Evolutionary conservation across 1,140 invertebrate genomes (phyloP).

Genomic region (Phthorimaea operculella): DNA sequence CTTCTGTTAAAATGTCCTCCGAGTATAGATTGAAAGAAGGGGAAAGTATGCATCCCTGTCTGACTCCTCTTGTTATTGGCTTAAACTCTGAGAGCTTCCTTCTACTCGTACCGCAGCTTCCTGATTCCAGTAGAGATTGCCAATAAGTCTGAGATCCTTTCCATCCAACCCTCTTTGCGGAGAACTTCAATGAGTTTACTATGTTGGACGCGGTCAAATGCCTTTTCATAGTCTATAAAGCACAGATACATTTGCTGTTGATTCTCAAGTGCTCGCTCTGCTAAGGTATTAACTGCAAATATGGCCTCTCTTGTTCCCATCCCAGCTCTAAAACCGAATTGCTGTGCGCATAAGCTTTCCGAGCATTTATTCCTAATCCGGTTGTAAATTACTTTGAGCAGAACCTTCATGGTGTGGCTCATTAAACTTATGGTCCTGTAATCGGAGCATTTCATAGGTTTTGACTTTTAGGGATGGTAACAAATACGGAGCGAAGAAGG

Average conservation of each 20-base stretch:
- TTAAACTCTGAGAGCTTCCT: neutral
- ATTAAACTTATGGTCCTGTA: slow-evolving; percentile 6
- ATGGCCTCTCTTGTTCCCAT: slow-evolving; percentile 10
- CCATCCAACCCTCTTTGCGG: slow-evolving; percentile 10
- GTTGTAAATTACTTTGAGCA: neutral
- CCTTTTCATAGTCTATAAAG: slow-evolving; percentile 4
- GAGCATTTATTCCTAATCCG: slow-evolving; percentile 3
- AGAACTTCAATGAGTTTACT: slow-evolving; percentile 7
- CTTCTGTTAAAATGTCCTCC: too few relatives aligned
- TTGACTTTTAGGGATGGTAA: slow-evolving; percentile 4
- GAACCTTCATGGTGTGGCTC: slow-evolving; percentile 3
- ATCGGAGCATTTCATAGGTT: slow-evolving; percentile 2
- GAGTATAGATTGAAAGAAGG: too few relatives aligned
- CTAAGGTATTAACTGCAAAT: slow-evolving; percentile 8
- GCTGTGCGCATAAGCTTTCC: slow-evolving; percentile 4
- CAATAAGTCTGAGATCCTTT: slow-evolving; percentile 18
- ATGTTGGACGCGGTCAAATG: slow-evolving; percentile 1
- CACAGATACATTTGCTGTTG: neutral
- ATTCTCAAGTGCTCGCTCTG: slow-evolving; percentile 1
- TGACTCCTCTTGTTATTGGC: neutral
- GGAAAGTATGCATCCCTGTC: slow-evolving; percentile 9
- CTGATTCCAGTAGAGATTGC: slow-evolving; percentile 19
- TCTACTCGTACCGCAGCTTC: slow-evolving; percentile 1
- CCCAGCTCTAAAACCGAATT: slow-evolving; percentile 10
- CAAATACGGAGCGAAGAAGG: neutral